These are phyloP conservation scores for Catocala nupta DNA, from an alignment of 2,888 invertebrate genomes.

Conservation along the genomic window DNA sequence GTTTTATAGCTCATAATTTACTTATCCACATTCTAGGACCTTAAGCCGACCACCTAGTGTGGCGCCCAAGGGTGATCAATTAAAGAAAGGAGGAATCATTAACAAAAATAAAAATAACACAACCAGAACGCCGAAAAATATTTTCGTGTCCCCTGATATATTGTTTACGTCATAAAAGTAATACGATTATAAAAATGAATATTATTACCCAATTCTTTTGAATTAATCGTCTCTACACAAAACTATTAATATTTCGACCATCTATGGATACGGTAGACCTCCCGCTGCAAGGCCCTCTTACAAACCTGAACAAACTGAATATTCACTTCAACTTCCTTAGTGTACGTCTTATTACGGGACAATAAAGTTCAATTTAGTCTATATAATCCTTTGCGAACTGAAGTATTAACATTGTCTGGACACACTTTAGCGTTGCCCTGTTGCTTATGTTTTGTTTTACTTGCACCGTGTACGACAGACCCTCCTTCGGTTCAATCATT, in stretches of 20 bases:
- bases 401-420: slow-evolving; percentile 49
- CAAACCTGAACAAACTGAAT: slow-evolving; percentile 46
- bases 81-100: slow-evolving; percentile 36
- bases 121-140: slow-evolving; percentile 25
- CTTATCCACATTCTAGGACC: slow-evolving; percentile 14
- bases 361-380: slow-evolving; percentile 57
- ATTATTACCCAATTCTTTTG: slow-evolving; percentile 63
- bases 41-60: slow-evolving; percentile 29
- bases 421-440: slow-evolving; percentile 64
- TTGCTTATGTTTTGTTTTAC: slow-evolving; percentile 76
- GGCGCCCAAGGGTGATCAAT: slow-evolving; percentile 34
- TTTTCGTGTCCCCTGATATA: slow-evolving; percentile 45
- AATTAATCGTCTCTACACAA: slow-evolving; percentile 68
- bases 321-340: slow-evolving; percentile 27
- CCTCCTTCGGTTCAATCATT: slow-evolving; percentile 40
- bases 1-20: slow-evolving; percentile 10
- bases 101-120: slow-evolving; percentile 17
- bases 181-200: slow-evolving; percentile 64
- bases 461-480: slow-evolving; percentile 62
- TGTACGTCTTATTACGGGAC: slow-evolving; percentile 44
- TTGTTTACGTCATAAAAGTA: slow-evolving; percentile 56
- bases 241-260: slow-evolving; percentile 74
- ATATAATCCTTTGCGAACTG: slow-evolving; percentile 29
- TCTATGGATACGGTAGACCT: slow-evolving; percentile 68
- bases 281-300: slow-evolving; percentile 70